Percentiles rank a stretch among this genome's conserved stretches.
Conservation (phyloP, 2,888 invertebrate species). For the Lithophane semibrunnea region DNA sequence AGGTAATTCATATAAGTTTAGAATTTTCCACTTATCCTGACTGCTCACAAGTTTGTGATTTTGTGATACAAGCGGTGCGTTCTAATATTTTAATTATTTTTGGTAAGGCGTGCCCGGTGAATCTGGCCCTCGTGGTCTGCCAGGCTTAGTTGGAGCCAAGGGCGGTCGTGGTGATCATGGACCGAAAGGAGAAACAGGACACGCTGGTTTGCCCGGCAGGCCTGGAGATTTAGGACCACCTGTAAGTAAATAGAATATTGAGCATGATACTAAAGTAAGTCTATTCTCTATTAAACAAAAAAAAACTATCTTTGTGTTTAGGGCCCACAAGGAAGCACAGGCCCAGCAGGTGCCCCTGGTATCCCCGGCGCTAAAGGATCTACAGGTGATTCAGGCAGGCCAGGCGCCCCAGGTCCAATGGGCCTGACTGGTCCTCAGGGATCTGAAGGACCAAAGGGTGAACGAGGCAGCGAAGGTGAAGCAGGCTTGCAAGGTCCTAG, state of each 20-base stretch:
- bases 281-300: too few species aligned
- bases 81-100: constrained; percentile 16
- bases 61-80: background rate
- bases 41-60: background rate
- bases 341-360: constrained; percentile 93
- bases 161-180: constrained; percentile 94
- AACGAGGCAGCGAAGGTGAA: constrained; percentile 92
- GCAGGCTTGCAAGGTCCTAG: constrained; percentile 93
- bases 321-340: constrained; percentile 93
- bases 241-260: constrained; percentile 79
- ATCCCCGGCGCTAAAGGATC: constrained; percentile 93
- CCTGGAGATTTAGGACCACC: constrained; percentile 94
- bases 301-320: constrained; percentile 69
- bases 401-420: constrained; percentile 92
- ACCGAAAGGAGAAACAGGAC: constrained; percentile 93
- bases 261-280: background rate
- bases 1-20: constrained; percentile 77
- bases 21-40: background rate
- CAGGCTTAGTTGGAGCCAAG: constrained; percentile 93
- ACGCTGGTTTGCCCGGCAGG: constrained; percentile 94
- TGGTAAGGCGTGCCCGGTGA: constrained; percentile 91
- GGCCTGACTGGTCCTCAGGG: constrained; percentile 94
- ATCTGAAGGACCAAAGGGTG: constrained; percentile 94
- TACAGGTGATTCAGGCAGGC: constrained; percentile 92
- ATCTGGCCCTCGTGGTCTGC: constrained; percentile 91